Conservation (phyloP, 1,140 invertebrate genomes). For the Macrobrachium rosenbergii region DNA sequence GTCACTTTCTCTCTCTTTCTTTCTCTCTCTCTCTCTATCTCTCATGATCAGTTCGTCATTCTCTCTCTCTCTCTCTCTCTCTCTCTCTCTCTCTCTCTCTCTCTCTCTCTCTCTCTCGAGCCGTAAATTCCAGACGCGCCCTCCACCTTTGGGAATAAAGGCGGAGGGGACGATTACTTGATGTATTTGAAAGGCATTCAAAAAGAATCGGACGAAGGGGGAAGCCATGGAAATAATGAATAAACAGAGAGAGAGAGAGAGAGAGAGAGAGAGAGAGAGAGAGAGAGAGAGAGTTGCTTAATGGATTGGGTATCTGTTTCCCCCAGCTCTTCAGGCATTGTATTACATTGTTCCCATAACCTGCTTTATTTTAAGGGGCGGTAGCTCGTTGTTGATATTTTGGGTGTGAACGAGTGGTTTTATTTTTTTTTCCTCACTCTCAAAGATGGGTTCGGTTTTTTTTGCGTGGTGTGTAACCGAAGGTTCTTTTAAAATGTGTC, state of each 20-base stretch:
- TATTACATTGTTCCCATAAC: too few relatives aligned
- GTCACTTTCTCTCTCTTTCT: background rate
- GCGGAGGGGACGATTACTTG: background rate
- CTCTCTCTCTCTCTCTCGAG: too few relatives aligned
- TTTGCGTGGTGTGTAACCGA: too few relatives aligned
- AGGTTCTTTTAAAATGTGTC: background rate
- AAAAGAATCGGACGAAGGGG: background rate
- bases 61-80: background rate
- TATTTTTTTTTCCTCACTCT: background rate
- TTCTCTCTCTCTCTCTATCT: background rate
- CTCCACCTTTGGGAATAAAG: background rate
- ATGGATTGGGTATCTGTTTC: background rate
- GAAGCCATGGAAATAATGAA: background rate
- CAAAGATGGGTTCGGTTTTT: too few relatives aligned
- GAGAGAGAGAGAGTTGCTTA: slow-evolving; percentile 4
- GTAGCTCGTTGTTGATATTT: too few relatives aligned
- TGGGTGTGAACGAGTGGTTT: background rate
- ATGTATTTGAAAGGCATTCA: background rate
- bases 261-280: slow-evolving; percentile 34
- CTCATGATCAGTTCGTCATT: too few relatives aligned
- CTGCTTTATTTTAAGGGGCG: too few relatives aligned
- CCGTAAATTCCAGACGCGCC: background rate
- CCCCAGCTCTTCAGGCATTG: background rate
- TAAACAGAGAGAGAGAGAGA: slow-evolving; percentile 5
- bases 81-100: background rate